These are phyloP conservation scores for Oncopodura yosiiana DNA, from an alignment of 1,140 invertebrate species.

Conservation along the genomic window DNA sequence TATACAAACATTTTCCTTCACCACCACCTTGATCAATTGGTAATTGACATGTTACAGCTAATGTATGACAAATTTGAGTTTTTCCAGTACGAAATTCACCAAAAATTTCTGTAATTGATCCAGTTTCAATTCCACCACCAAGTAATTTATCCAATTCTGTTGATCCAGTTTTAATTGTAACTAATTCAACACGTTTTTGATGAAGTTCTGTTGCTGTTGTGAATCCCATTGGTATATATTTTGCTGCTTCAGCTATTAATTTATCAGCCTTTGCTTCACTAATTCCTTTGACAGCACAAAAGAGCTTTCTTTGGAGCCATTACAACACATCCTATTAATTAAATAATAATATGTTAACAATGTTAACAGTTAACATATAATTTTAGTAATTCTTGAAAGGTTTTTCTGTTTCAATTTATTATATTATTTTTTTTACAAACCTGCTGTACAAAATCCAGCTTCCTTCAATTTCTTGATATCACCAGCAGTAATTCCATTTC, in stretches of 20 bases:
- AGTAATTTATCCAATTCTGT: slow-evolving; percentile 87
- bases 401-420: too few relatives aligned
- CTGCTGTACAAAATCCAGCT: slow-evolving; percentile 84
- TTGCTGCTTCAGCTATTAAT: slow-evolving; percentile 65
- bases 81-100: slow-evolving; percentile 98
- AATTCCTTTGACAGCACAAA: slow-evolving; percentile 85
- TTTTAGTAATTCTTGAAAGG: too few relatives aligned
- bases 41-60: slow-evolving; percentile 96
- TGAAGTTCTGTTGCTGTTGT: slow-evolving; percentile 94
- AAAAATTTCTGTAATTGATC: slow-evolving; percentile 98
- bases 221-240: slow-evolving; percentile 94
- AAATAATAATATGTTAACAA: too few relatives aligned
- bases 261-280: slow-evolving; percentile 97
- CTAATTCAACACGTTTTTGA: slow-evolving; percentile 80
- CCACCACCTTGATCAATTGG: slow-evolving; percentile 94
- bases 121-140: slow-evolving; percentile 96
- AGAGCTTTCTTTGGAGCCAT: slow-evolving; percentile 88
- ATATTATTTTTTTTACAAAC: too few relatives aligned
- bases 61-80: slow-evolving; percentile 91
- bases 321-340: slow-evolving; percentile 90
- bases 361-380: too few relatives aligned
- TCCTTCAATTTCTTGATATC: slow-evolving; percentile 93
- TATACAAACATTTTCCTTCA: slow-evolving; percentile 95
- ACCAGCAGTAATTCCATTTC: slow-evolving; percentile 64
- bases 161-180: slow-evolving; percentile 83